Evolutionary conservation across 2,888 invertebrate genomes (phyloP), one percentile per base, ranked within the genome.

Genomic region (Nebria brevicollis): DNA sequence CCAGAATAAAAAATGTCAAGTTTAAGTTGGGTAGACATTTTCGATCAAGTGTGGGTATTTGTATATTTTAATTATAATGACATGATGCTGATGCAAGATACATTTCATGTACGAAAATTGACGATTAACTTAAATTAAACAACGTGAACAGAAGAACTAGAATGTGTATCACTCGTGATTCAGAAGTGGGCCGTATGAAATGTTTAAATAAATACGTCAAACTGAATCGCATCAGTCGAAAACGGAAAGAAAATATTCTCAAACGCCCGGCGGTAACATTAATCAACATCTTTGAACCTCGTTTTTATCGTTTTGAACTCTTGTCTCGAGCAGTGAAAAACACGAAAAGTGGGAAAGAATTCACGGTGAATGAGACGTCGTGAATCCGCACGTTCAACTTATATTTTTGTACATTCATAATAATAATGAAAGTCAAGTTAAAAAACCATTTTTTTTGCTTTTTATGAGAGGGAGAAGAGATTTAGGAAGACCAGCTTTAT

Each of bases 241-340:
- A 34, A 70, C 70, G 13, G 26, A 26, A 20, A 26, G 26, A 13
- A 70, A 70, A 66, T 25, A 66, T 66, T 66, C 34, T 25, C 70
- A 70, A 70, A 25, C 26, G 34, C 26, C 70, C 34, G 34, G n/a
- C 25, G 10, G 20, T 15, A 70, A 70, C 70, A 70, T 70, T 20
- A 70, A 70, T 70, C 70, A 54, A 54, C 54, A 70, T 70, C 70
- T 70, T 70, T 25, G 25, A 70, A 70, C 70, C 13, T 70, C 70
- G 11, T 70, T 54, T 70, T 70, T 70, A 70, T 70, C 70, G 70
- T 70, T 34, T 26, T 70, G 70, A 26, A 26, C 34, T 70, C 70
- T 10, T 26, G 68, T 43, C 43, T 54, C 54, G 7, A 54, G 54
- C 54, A 54, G 54, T 13, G 54, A 54, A 54, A 54, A 54, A 54